A percentile compares a stretch with the other conserved stretches of the same genome.
Conservation (phyloP, 2,113 vertebrate genomes). For the Daboia siamensis region DNA sequence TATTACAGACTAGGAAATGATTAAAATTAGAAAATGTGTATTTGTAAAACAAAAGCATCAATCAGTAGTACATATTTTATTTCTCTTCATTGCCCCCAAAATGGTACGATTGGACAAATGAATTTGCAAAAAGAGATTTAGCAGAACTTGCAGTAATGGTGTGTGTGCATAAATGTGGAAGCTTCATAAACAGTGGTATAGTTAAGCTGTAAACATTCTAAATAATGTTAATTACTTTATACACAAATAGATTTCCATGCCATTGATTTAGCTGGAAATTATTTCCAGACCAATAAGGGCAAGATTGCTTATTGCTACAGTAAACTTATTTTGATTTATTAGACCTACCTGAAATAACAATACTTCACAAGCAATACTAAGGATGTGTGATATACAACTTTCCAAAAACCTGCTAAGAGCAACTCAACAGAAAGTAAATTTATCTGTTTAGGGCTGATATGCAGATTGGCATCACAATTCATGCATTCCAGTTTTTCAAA, state of each 20-base stretch:
- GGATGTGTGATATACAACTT: neutral
- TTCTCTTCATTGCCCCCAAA: conserved; percentile 12
- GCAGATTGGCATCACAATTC: neutral
- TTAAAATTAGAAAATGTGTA: neutral
- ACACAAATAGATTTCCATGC: neutral
- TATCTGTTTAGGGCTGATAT: neutral
- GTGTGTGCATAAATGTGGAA: neutral
- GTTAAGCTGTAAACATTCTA: conserved; percentile 3
- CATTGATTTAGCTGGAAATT: neutral
- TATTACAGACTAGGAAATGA: neutral
- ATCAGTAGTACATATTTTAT: neutral
- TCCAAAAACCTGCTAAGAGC: neutral
- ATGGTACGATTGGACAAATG: neutral
- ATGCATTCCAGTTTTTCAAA: neutral
- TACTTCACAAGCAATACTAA: neutral
- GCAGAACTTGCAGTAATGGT: neutral
- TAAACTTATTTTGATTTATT: neutral
- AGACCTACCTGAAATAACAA: neutral
- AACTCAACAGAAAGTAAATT: neutral
- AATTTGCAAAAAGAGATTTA: conserved; percentile 13
- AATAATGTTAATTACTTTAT: neutral
- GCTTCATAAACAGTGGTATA: conserved; percentile 17
- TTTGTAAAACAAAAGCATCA: neutral
- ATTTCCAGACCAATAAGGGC: neutral
- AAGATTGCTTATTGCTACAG: neutral